phyloP scores from a whole-genome alignment of 2,797 vertebrate species.

The Lepus townsendii region DNA sequence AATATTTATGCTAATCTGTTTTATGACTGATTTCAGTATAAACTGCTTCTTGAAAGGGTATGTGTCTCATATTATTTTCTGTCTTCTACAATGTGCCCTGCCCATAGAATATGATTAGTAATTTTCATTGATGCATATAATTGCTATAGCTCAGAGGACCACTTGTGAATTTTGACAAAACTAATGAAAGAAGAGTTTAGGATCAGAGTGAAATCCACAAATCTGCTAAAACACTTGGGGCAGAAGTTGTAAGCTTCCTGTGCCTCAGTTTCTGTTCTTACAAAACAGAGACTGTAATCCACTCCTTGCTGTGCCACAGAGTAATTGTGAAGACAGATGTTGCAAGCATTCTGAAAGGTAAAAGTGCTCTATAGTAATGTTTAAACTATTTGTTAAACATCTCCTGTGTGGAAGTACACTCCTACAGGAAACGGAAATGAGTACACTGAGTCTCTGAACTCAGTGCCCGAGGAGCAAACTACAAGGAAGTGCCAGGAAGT shows the following conservation, averaged over 20 bases:
- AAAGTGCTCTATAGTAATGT: constrained; percentile 1
- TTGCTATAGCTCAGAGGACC: constrained; percentile 4
- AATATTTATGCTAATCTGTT: neutral
- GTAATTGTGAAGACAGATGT: constrained; percentile 20
- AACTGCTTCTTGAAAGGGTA: neutral
- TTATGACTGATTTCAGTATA: neutral
- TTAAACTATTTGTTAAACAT: neutral
- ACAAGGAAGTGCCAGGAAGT: constrained; percentile 13
- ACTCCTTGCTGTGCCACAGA: constrained; percentile 9
- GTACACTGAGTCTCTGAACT: neutral
- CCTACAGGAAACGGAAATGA: neutral
- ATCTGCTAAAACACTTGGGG: neutral
- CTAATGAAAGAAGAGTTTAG: constrained; percentile 6
- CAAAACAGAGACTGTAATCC: neutral
- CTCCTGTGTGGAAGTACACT: neutral
- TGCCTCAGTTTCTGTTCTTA: constrained; percentile 7
- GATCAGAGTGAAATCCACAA: neutral
- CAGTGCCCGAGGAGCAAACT: neutral
- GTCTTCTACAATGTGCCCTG: constrained; percentile 17
- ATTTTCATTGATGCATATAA: constrained; percentile 33
- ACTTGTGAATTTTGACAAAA: constrained; percentile 33
- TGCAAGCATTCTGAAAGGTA: constrained; percentile 35
- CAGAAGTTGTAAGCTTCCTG: neutral
- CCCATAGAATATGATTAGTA: constrained; percentile 28
- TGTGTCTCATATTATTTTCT: constrained; percentile 44